phyloP scores from a whole-genome alignment of 2,797 vertebrate species.

The Pogoniulus pusillus region DNA sequence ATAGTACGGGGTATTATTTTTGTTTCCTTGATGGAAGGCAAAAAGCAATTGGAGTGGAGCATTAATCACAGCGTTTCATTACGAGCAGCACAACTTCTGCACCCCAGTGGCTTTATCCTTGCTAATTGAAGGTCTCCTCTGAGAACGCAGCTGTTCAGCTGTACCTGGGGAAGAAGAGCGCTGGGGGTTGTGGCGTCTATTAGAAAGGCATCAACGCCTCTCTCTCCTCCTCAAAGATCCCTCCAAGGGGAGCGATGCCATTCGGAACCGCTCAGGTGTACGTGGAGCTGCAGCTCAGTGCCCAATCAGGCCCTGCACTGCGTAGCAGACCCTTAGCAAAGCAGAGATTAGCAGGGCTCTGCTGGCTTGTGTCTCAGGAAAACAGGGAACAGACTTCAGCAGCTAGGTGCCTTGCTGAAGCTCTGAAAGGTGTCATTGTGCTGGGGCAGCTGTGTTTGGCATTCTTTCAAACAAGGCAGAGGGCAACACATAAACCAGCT shows the following conservation, averaged over 20 bases:
- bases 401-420: background rate
- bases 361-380: background rate
- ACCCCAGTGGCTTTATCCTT: background rate
- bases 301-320: rapidly evolving
- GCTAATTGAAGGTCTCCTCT: background rate
- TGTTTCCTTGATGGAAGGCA: background rate
- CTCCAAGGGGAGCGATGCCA: background rate
- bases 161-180: background rate
- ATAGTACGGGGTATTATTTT: background rate
- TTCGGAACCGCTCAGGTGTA: background rate
- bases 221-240: background rate
- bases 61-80: background rate
- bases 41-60: background rate
- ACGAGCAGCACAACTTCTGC: background rate
- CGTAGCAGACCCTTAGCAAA: background rate
- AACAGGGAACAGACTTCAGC: background rate
- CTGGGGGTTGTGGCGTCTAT: background rate
- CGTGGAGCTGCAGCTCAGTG: rapidly evolving
- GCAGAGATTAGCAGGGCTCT: background rate
- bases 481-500: background rate
- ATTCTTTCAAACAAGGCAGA: background rate
- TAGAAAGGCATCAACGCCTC: background rate
- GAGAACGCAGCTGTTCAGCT: background rate
- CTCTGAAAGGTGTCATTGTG: background rate
- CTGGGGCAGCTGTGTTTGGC: background rate